phyloP scores from a whole-genome alignment of 2,888 invertebrate species.

The Scotopteryx bipunctaria region DNA sequence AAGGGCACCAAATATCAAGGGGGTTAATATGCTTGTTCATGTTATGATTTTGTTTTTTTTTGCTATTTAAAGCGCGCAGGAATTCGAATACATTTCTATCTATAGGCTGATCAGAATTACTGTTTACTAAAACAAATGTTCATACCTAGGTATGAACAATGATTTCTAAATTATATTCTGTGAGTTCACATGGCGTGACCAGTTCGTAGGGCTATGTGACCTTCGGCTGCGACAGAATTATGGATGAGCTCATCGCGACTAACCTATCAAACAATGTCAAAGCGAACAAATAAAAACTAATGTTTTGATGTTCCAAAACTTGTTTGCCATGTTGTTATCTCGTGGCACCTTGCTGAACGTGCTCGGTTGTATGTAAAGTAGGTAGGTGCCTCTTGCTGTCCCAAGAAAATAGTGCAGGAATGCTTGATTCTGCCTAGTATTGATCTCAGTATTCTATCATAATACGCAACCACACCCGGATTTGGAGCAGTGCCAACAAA shows the following conservation, averaged over 20 bases:
- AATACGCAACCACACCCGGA: slow-evolving; percentile 55
- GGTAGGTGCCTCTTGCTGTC: background rate
- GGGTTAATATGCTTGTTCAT: too few relatives aligned
- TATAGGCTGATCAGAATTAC: too few relatives aligned
- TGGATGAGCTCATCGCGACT: slow-evolving; percentile 52
- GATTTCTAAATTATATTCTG: background rate
- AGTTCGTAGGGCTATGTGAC: slow-evolving; percentile 39
- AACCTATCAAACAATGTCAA: slow-evolving; percentile 36
- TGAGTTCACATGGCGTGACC: slow-evolving; percentile 24
- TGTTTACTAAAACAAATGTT: too few relatives aligned
- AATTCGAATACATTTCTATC: too few relatives aligned
- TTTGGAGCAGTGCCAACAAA: slow-evolving; percentile 69
- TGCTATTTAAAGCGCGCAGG: too few relatives aligned
- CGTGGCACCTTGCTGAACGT: too few relatives aligned
- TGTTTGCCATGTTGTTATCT: slow-evolving; percentile 21
- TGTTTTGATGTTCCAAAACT: slow-evolving; percentile 13
- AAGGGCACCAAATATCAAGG: too few relatives aligned
- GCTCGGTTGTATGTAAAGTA: too few relatives aligned
- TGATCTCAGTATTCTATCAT: slow-evolving; percentile 26
- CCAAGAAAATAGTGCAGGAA: background rate
- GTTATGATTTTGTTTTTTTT: too few relatives aligned
- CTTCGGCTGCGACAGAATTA: slow-evolving; percentile 43
- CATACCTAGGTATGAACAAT: background rate
- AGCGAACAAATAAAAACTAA: slow-evolving; percentile 28
- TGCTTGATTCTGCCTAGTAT: slow-evolving; percentile 19